Percentiles rank a stretch among this genome's conserved stretches.
phyloP scores from a whole-genome alignment of 1,140 invertebrate genomes.

The Drosophila subpulchrella region DNA sequence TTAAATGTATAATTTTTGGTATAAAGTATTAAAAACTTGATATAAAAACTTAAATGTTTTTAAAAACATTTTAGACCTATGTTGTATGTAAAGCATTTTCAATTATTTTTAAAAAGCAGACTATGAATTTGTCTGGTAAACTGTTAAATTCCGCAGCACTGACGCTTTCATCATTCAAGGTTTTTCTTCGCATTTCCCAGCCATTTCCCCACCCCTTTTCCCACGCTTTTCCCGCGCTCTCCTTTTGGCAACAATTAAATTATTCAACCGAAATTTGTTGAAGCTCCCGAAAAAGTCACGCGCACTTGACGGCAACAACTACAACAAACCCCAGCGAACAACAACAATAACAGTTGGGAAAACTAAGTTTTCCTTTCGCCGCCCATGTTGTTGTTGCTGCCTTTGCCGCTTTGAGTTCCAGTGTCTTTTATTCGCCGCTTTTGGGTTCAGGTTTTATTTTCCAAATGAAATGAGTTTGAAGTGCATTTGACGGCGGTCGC shows the following conservation, averaged over 20 bases:
- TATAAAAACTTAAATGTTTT: too few species aligned
- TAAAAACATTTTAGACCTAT: too few species aligned
- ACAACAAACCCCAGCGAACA: conserved; percentile 26
- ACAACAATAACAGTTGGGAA: conserved; percentile 43
- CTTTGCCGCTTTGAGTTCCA: conserved; percentile 40
- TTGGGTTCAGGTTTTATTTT: conserved; percentile 77
- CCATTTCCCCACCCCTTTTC: background rate
- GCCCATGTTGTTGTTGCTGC: conserved; percentile 50
- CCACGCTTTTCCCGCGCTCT: conserved; percentile 11
- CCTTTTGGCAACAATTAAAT: conserved; percentile 76
- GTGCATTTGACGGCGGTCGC: conserved; percentile 74
- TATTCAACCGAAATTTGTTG: conserved; percentile 78
- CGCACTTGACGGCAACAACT: conserved; percentile 69
- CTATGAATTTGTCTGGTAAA: background rate
- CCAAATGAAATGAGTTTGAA: conserved; percentile 83
- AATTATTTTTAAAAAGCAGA: background rate
- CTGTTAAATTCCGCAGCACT: conserved; percentile 1
- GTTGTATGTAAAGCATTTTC: too few species aligned
- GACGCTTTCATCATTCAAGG: conserved; percentile 11
- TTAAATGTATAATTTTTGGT: too few species aligned
- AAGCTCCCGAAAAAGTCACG: conserved; percentile 75
- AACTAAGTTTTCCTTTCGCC: conserved; percentile 60
- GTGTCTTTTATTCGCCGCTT: conserved; percentile 70
- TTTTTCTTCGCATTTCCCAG: conserved; percentile 1
- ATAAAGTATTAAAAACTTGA: too few species aligned